phyloP scores from a whole-genome alignment of 2,113 vertebrate species.

The Australoheros scitulus region DNA sequence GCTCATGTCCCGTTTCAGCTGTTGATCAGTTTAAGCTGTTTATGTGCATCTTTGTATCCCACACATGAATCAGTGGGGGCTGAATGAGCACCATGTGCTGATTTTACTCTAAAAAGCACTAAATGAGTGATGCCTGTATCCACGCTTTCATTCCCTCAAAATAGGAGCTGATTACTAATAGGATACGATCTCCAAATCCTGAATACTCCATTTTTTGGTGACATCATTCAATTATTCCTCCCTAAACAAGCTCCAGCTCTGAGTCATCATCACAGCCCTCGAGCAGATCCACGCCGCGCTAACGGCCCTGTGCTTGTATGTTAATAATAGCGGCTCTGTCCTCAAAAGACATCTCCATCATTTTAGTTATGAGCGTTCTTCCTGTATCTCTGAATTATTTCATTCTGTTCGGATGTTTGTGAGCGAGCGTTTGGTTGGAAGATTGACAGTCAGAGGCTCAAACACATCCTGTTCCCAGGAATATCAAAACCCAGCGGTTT shows the following conservation, averaged over 20 bases:
- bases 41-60: slow-evolving; percentile 21
- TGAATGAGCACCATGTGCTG: neutral
- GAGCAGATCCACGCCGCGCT: neutral
- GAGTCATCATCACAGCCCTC: neutral
- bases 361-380: neutral
- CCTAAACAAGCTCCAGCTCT: slow-evolving; percentile 2
- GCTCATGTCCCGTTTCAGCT: slow-evolving; percentile 24
- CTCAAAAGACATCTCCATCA: neutral
- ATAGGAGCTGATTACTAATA: slow-evolving; percentile 23
- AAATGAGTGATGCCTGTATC: neutral
- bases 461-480: neutral
- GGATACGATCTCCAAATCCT: neutral
- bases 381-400: neutral
- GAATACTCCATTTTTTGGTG: neutral
- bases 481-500: neutral
- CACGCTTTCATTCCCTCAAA: neutral
- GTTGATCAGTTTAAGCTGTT: slow-evolving; percentile 35
- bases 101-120: neutral
- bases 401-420: neutral
- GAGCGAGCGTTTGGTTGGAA: neutral
- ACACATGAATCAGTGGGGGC: neutral
- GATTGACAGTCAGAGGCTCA: slow-evolving; percentile 18
- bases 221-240: neutral
- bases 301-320: neutral
- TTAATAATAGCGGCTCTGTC: slow-evolving; percentile 4